phyloP scores from a whole-genome alignment of 2,797 vertebrate species.

The Rhyacichthys aspro region DNA sequence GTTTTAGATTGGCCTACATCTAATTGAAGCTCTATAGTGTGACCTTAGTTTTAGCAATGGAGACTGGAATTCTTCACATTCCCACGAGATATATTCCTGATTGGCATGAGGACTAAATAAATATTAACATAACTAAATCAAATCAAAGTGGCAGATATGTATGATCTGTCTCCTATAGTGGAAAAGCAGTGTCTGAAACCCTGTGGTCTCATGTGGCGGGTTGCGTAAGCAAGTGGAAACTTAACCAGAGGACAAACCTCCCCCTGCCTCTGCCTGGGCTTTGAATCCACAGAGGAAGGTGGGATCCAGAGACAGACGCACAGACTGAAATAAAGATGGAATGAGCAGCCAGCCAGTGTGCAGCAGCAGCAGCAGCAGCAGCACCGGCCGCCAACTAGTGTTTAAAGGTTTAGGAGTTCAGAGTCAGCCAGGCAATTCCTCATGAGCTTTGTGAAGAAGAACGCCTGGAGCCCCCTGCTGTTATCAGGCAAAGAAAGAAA shows the following conservation, averaged over 20 bases:
- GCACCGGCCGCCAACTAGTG: constrained; percentile 59
- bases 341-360: constrained; percentile 43
- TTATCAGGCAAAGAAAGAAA: constrained; percentile 55
- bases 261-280: constrained; percentile 54
- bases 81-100: too few relatives aligned
- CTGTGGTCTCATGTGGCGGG: constrained; percentile 59
- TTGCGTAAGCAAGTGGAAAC: constrained; percentile 82
- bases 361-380: constrained; percentile 20
- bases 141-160: constrained; percentile 62
- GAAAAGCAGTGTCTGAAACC: constrained; percentile 56
- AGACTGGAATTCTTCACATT: too few relatives aligned
- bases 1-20: too few relatives aligned
- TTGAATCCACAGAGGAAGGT: constrained; percentile 64
- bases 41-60: too few relatives aligned
- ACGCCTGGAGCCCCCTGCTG: constrained; percentile 71
- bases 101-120: too few relatives aligned
- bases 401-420: constrained; percentile 80
- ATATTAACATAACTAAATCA: not conserved
- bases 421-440: constrained; percentile 67
- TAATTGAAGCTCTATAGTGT: too few relatives aligned
- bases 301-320: constrained; percentile 44
- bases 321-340: constrained; percentile 63
- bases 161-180: constrained; percentile 46
- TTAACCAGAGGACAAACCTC: constrained; percentile 76
- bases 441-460: constrained; percentile 61